Percentiles rank a stretch among this genome's conserved stretches.
phyloP scores from a whole-genome alignment of 2,888 invertebrate genomes.

The Stenolophus ochropezus region DNA sequence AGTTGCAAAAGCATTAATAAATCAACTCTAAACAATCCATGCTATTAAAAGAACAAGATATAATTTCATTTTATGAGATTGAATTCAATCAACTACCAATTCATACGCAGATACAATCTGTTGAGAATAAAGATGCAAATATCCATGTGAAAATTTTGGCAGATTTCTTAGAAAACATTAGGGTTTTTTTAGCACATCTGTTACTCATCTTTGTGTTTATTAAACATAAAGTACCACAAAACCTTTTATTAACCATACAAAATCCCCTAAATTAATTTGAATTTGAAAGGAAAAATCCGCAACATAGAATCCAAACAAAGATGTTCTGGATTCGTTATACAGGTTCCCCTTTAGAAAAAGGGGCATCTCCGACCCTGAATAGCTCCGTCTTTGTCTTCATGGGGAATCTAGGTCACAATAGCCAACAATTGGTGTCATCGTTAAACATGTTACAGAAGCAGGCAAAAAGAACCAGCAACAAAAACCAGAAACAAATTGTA shows the following conservation, averaged over 20 bases:
- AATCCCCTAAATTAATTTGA: background rate
- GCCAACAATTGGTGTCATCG: slow-evolving; percentile 16
- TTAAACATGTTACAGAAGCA: slow-evolving; percentile 23
- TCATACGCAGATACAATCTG: too few relatives aligned
- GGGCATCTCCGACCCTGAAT: slow-evolving; percentile 4
- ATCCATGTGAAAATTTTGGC: background rate
- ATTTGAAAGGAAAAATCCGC: slow-evolving; percentile 7
- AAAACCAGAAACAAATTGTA: slow-evolving; percentile 48
- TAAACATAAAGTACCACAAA: slow-evolving; percentile 1
- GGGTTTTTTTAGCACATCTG: background rate
- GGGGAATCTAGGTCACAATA: slow-evolving; percentile 21
- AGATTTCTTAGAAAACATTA: background rate
- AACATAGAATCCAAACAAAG: background rate
- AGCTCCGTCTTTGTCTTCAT: background rate
- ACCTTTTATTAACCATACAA: slow-evolving; percentile 8
- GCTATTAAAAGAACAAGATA: background rate
- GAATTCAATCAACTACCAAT: background rate
- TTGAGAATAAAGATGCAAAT: too few relatives aligned
- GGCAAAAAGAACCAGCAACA: slow-evolving; percentile 17
- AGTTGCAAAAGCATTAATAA: background rate
- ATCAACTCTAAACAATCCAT: background rate
- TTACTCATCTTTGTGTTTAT: background rate
- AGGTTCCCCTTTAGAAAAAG: slow-evolving; percentile 2
- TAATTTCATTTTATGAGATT: background rate
- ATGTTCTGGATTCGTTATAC: background rate